Base-by-base conservation (phyloP, 2,797 vertebrate species). In the Pitangus sulphuratus region DNA sequence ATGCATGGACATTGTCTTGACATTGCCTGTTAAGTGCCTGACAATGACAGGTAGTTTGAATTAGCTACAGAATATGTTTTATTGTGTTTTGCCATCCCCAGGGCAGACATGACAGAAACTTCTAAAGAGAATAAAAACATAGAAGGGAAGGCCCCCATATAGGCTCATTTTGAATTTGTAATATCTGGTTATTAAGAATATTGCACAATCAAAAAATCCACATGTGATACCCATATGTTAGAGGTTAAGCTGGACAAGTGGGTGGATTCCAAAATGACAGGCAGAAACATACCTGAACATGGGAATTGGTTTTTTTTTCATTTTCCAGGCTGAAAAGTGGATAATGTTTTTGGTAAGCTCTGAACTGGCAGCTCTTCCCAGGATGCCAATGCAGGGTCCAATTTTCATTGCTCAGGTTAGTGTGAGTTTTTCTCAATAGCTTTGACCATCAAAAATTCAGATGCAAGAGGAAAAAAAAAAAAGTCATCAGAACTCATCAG, bases 171-270 rank as follows among this genome's bases (percentile, higher is more conserved):
- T 72, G 68, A 54, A 30, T 76, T 50, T 54, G 33, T 18, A 30
- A 30, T 62, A 19, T 26, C 31, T 72, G 39, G 13, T 79, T 81
- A 21, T 84, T 57, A 57, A 39, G 30, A 61, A 11, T 22, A 20
- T 30, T 13, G 15, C n/a, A 24, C 12, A 44, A 35, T 19, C 31
- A 65, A 64, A 84, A 83, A 42, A 4, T 20, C 19, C 21, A 21
- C 31, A 16, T 0, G 1, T 20, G 24, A 42, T 33, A 47, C 33
- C n/a, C 4, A 1, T 22, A 26, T 0, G 51, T 40, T 15, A 5
- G 31, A 26, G 21, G 9, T n/a, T 47, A 12, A 71, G 12, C 19
- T 1, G 14, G 50, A 12, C 22, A 70, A 48, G 40, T 40, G 15
- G 35, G 39, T 24, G 28, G 44, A 45, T 71, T 28, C 14, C 54